Conservation (phyloP, 2,113 vertebrate species). For the Symphodus melops region DNA sequence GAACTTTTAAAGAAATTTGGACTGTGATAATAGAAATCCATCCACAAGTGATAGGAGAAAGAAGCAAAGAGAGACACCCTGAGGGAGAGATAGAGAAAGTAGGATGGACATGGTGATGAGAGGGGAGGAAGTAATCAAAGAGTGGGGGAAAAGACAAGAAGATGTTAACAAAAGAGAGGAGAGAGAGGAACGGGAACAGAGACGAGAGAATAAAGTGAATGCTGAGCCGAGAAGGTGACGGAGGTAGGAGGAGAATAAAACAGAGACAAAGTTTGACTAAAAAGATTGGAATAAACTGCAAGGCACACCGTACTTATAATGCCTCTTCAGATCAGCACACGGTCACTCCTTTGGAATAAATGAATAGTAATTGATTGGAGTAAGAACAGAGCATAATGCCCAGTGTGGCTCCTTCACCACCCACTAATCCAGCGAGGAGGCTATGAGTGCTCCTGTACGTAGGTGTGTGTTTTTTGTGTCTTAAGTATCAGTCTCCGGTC, state of each 20-base stretch:
- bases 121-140: constrained; percentile 49
- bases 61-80: not conserved
- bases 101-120: constrained; percentile 38
- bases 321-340: constrained; percentile 70
- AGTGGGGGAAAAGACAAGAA: constrained; percentile 20
- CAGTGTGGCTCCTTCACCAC: constrained; percentile 71
- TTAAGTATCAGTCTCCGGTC: constrained; percentile 75
- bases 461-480: constrained; percentile 74
- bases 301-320: constrained; percentile 60
- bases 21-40: not conserved
- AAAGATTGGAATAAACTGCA: constrained; percentile 62
- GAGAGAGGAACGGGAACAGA: constrained; percentile 6
- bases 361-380: constrained; percentile 81
- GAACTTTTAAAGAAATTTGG: not conserved
- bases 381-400: constrained; percentile 70
- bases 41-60: not conserved
- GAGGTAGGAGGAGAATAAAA: constrained; percentile 57
- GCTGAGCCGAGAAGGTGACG: constrained; percentile 44
- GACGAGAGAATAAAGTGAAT: constrained; percentile 23
- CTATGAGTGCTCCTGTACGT: constrained; percentile 43
- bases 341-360: constrained; percentile 75
- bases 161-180: constrained; percentile 52
- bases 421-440: constrained; percentile 69
- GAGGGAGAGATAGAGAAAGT: not conserved
- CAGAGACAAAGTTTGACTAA: constrained; percentile 61